Percentiles rank a stretch among this genome's conserved stretches.
phyloP scores from a whole-genome alignment of 2,888 invertebrate species.

The Drosophila anomelani region DNA sequence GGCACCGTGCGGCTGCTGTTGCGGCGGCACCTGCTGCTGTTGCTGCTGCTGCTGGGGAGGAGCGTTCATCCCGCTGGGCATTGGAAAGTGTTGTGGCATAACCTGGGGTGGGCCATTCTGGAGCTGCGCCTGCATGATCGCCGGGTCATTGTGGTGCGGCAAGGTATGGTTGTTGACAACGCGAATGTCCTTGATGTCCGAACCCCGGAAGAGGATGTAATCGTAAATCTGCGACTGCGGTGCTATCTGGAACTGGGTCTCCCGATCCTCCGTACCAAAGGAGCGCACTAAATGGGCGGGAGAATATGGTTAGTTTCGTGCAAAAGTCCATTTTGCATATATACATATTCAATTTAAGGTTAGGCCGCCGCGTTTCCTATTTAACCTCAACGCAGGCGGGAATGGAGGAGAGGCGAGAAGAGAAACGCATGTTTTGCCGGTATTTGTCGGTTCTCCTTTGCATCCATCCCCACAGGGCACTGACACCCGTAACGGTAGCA shows the following conservation, averaged over 20 bases:
- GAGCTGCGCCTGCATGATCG: constrained; percentile 96
- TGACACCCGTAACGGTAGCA: constrained; percentile 55
- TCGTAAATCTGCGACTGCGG: constrained; percentile 99
- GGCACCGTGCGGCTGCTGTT: constrained; percentile 54
- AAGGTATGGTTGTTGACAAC: constrained; percentile 96
- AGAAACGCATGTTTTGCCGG: constrained; percentile 46
- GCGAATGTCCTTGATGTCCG: constrained; percentile 99
- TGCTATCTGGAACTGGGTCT: constrained; percentile 97
- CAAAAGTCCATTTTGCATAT: constrained; percentile 4
- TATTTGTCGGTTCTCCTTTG: constrained; percentile 30
- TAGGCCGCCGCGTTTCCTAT: constrained; percentile 22
- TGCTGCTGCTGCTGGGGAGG: constrained; percentile 82
- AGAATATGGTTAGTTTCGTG: constrained; percentile 68
- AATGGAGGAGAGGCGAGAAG: constrained; percentile 7
- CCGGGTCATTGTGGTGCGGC: constrained; percentile 97
- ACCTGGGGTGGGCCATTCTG: constrained; percentile 87
- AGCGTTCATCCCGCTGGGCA: constrained; percentile 88
- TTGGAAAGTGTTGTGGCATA: constrained; percentile 87
- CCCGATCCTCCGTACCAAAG: constrained; percentile 99
- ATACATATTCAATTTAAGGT: constrained; percentile 25
- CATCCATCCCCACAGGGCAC: constrained; percentile 29
- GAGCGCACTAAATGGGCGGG: constrained; percentile 93
- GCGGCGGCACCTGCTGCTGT: constrained; percentile 58
- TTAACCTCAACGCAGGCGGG: constrained; percentile 63
- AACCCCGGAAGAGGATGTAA: constrained; percentile 98